Base-by-base conservation (phyloP, 2,113 vertebrate species). In the Pseudorasbora parva region DNA sequence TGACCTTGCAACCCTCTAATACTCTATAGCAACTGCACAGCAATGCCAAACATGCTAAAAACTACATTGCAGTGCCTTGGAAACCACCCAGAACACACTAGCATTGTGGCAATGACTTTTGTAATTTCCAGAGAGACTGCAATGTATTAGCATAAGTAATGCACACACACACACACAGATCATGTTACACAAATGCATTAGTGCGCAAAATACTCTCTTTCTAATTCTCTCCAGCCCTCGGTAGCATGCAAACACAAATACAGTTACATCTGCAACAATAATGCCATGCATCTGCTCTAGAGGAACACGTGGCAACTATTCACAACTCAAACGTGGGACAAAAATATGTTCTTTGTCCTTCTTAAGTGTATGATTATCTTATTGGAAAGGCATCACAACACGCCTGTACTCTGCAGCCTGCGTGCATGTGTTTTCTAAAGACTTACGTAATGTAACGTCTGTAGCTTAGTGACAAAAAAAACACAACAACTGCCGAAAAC, bases 81-180 rank as follows among this genome's bases (percentile, higher is more conserved):
- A 69, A 69, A 69, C 66, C 37, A 69, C 19, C 1, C 68, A 43
- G 37, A 14, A 71, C 10, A 71, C 4, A 71, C 5, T 7, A 71
- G 37, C 37, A 71, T 68, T 68, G 64, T 37, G 30, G 30, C 8
- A 68, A 68, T 68, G 30, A 68, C 30, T 68, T 66, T 68, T 37
- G 30, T 19, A 68, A 37, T 5, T 10, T 17, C 17, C 19, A 43
- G 37, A n/a, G 19, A 43, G 68, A 71, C 17, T 68, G 30, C 17
- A 37, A 37, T 8, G 30, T 37, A 17, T 68, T 37, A 37, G 12
- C 25, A 64, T 64, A 30, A 64, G 49, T 2, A 51, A 19, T 51
- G 69, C 33, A 45, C 72, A 75, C 49, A 72, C 33, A 45, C 72
- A 75, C 49, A 72, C 60, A 78, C 73, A 33, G 30, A 59, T 11